These are phyloP conservation scores for Hippocampus comes DNA, from an alignment of 2,113 vertebrate species.

Conservation along the genomic window DNA sequence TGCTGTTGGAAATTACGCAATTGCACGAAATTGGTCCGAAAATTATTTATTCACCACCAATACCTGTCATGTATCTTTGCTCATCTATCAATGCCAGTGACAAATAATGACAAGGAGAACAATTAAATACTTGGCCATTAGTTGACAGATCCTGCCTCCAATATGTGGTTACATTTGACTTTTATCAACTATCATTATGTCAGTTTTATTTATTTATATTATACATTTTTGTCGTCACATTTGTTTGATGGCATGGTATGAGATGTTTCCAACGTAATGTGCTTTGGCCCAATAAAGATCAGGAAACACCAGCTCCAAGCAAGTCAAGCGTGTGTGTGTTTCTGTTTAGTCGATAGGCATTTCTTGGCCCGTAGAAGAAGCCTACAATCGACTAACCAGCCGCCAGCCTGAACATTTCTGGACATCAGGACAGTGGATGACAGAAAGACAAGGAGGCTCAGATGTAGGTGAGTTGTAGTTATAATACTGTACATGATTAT, in stretches of 20 bases:
- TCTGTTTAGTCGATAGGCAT: slow-evolving; percentile 69
- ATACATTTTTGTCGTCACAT: not conserved
- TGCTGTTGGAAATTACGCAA: no score
- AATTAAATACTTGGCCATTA: no score
- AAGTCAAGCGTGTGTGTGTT: slow-evolving; percentile 1
- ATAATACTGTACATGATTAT: not conserved
- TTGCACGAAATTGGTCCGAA: no score
- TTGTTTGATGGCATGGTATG: not conserved
- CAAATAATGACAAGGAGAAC: no score
- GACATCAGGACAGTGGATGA: slow-evolving; percentile 94
- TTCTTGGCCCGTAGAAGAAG: slow-evolving; percentile 58
- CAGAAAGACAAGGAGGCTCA: slow-evolving; percentile 82
- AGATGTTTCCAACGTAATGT: not conserved
- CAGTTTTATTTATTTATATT: no score
- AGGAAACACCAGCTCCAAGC: not conserved
- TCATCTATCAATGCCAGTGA: no score
- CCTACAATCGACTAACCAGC: slow-evolving; percentile 73
- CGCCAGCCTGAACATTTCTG: slow-evolving; percentile 77
- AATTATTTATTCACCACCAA: no score
- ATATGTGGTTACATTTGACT: no score
- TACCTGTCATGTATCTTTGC: no score
- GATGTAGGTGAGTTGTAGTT: slow-evolving; percentile 76
- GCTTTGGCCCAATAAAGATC: not conserved
- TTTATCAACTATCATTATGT: no score
- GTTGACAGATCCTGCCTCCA: no score